phyloP scores from a whole-genome alignment of 2,888 invertebrate genomes.

The Aporophyla lueneburgensis region DNA sequence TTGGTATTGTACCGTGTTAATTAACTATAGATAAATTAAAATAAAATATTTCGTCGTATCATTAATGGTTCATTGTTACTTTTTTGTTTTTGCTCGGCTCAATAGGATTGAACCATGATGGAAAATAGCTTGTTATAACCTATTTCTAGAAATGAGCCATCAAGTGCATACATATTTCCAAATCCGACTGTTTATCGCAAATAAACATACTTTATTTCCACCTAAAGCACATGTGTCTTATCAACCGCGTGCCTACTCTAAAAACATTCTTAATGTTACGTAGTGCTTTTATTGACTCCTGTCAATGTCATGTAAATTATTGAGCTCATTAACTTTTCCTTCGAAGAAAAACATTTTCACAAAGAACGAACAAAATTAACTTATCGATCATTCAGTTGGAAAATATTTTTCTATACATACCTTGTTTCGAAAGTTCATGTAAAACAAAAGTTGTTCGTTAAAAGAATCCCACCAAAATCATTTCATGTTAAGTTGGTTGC shows the following conservation, averaged over 20 bases:
- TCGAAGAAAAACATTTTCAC: neutral
- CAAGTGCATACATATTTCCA: too few species aligned
- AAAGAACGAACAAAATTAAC: neutral
- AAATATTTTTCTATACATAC: neutral
- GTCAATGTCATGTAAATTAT: constrained; percentile 4
- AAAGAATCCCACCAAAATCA: neutral
- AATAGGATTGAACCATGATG: too few species aligned
- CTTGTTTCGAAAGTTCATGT: neutral
- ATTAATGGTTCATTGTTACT: too few species aligned
- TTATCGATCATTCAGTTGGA: neutral
- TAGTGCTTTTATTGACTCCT: neutral
- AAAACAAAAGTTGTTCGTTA: neutral
- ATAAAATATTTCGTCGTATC: too few species aligned
- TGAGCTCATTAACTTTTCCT: neutral
- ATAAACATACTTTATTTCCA: too few species aligned
- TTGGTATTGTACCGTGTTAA: too few species aligned
- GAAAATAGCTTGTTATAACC: too few species aligned
- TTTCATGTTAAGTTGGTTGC: too few species aligned
- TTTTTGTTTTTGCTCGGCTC: too few species aligned
- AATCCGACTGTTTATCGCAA: too few species aligned
- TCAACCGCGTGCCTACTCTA: neutral
- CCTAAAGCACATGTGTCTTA: neutral
- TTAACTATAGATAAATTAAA: too few species aligned
- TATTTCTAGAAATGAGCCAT: too few species aligned
- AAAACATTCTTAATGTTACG: neutral